Base-by-base conservation (phyloP, 2,113 vertebrate species). In the Chionodraco myersi region DNA sequence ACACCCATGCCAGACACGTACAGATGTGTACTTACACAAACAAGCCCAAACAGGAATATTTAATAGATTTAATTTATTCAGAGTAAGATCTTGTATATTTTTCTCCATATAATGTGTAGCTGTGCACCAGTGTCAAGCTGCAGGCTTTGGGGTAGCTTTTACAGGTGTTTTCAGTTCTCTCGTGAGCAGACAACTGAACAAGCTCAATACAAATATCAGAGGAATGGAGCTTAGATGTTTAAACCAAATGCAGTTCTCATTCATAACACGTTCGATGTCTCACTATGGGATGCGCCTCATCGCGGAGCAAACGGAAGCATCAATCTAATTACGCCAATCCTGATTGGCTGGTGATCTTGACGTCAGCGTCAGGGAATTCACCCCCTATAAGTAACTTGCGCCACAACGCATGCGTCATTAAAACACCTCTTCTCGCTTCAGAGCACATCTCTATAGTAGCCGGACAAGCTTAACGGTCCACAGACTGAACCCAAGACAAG, bases 161-260 rank as follows among this genome's bases (percentile, higher is more conserved):
- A 76, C 82, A 85, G 79, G 80, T 87, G 72, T 78, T 83, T 91
- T 63, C 68, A 79, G n/a, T 68, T 72, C 62, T 69, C 75, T 84
- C 58, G 44, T 34, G 67, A 78, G 58, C 77, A 77, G 79, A 70
- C 81, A 85, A 66, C 56, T 75, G 85, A 85, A 87, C 72, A 81
- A 68, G 85, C 70, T 62, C 79, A 67, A 86, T 88, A 87, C 80
- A 79, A 77, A 71, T 82, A 87, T 86, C 78, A 75, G 77, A 52
- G 72, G 76, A 70, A 64, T 68, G 57, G 61, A 79, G 72, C 64
- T 79, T 79, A 66, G 51, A 80, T 80, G 85, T 83, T 84, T 82
- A 78, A 41, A 86, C 86, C 56, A 79, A 64, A 56, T 77, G 41
- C 23, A 51, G 54, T 72, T 78, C 21, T 21, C 21, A 21, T 21